These are phyloP conservation scores for Pavo muticus DNA, from an alignment of 2,113 vertebrate genomes.

Conservation along the genomic window DNA sequence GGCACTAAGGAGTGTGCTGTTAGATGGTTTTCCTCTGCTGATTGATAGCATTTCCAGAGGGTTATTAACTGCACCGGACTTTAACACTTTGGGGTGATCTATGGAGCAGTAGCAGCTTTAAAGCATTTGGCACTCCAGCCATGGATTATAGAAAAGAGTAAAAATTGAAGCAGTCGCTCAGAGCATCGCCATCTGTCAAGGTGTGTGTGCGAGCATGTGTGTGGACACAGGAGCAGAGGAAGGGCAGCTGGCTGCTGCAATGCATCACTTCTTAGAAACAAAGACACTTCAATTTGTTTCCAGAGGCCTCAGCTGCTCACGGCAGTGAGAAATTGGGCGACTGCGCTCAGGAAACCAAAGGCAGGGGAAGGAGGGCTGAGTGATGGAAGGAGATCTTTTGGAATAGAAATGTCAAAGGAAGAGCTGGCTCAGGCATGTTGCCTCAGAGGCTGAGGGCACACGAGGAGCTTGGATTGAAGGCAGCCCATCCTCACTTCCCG, in stretches of 20 bases:
- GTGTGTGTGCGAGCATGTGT: background rate
- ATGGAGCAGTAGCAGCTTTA: slow-evolving; percentile 70
- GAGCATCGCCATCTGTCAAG: slow-evolving; percentile 63
- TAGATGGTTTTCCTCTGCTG: slow-evolving; percentile 47
- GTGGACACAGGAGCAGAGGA: background rate
- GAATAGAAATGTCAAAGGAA: background rate
- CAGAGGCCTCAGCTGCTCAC: slow-evolving; percentile 39
- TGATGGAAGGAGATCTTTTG: background rate
- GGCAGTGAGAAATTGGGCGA: background rate
- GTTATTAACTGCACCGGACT: slow-evolving; percentile 76
- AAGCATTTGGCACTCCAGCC: slow-evolving; percentile 68
- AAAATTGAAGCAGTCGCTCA: slow-evolving; percentile 72
- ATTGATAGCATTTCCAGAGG: slow-evolving; percentile 73
- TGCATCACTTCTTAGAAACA: slow-evolving; percentile 39
- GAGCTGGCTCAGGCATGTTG: background rate
- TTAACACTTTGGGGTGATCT: slow-evolving; percentile 76
- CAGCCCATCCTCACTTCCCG: background rate
- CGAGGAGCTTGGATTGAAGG: background rate
- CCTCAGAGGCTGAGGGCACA: background rate
- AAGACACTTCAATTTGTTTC: slow-evolving; percentile 26
- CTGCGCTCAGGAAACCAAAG: background rate
- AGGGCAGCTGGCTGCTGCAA: slow-evolving; percentile 43
- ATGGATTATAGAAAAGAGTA: slow-evolving; percentile 56
- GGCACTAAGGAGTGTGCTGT: slow-evolving; percentile 51
- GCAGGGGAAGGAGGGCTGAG: rapidly evolving